Base-by-base conservation (phyloP, 1,140 invertebrate genomes). In the Ooceraea biroi region DNA sequence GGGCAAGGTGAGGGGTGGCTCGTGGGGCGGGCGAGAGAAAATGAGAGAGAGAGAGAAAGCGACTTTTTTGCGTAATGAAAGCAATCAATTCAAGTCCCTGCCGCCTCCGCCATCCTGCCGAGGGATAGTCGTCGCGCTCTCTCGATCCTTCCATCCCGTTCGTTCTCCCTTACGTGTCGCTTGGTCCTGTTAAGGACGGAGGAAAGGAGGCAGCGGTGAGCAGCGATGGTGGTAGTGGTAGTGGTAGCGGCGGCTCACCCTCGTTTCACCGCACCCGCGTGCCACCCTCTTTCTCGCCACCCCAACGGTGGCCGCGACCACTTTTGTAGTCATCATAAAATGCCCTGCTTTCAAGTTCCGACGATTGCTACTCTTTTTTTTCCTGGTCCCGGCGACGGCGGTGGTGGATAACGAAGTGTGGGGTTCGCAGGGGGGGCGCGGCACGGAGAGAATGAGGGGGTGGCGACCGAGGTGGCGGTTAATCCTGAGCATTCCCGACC, bases 51-150 rank as follows among this genome's bases (percentile, higher is more conserved):
- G 73, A 74, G 84, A 57, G 48, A 84, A 83, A 72, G 89, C 83
- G 89, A 91, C 84, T 92, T 94, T 94, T 93, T 94, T 93, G 89
- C 91, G 92, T 94, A 94, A 94, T 94, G 93, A 94, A 94, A 94
- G 94, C 92, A 94, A 94, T 94, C 93, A 94, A 94, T 94, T 94
- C 92, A 92, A 93, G 91, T 92, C 92, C 88, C 90, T 85, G 89
- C 86, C 90, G 89, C 90, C 89, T 90, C 90, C 89, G 85, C 87
- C 57, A 57, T 85, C 77, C 72, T 73, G 76, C 71, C 58, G 58
- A 86, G 87, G 82, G 87, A 36, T 88, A 66, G 65, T 82, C 69
- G 82, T 84, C 58, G 88, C 74, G 86, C 66, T 84, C 76, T 82
- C 74, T 83, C 84, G 68, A 60, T 69, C 85, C 50, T 73, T 55